Conservation (phyloP, 2,797 vertebrate genomes). For the Alectoris magna region DNA sequence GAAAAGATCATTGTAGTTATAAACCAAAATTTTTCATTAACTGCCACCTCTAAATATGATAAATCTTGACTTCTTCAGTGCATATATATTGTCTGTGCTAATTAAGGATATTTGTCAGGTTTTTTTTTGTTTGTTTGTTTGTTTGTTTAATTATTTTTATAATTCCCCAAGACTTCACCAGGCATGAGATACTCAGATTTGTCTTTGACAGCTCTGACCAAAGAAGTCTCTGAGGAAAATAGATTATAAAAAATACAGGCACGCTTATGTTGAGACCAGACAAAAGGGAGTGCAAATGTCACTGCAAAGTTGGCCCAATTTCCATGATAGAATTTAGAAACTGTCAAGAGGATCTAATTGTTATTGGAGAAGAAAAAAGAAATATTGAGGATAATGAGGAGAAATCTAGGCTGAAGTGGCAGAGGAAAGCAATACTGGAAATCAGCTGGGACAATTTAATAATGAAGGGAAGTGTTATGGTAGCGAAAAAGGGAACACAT, state of each 20-base stretch:
- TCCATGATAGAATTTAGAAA: not conserved
- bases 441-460: not conserved
- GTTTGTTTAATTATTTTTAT: not conserved
- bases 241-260: not conserved
- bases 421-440: not conserved
- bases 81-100: not conserved
- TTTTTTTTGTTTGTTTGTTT: not conserved
- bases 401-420: not conserved
- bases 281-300: not conserved
- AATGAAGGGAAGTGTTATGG: not conserved
- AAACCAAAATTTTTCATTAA: not conserved
- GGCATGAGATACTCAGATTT: not conserved
- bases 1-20: not conserved
- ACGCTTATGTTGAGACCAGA: not conserved
- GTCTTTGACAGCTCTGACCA: not conserved
- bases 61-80: not conserved
- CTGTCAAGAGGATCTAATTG: not conserved
- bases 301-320: not conserved
- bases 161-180: not conserved
- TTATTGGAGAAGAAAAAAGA: not conserved
- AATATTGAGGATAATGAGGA: not conserved
- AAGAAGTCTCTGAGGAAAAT: not conserved
- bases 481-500: not conserved
- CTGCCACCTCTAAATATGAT: not conserved
- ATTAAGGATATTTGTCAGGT: not conserved